phyloP scores from a whole-genome alignment of 2,113 vertebrate species.

The Urocynchramus pylzowi region DNA sequence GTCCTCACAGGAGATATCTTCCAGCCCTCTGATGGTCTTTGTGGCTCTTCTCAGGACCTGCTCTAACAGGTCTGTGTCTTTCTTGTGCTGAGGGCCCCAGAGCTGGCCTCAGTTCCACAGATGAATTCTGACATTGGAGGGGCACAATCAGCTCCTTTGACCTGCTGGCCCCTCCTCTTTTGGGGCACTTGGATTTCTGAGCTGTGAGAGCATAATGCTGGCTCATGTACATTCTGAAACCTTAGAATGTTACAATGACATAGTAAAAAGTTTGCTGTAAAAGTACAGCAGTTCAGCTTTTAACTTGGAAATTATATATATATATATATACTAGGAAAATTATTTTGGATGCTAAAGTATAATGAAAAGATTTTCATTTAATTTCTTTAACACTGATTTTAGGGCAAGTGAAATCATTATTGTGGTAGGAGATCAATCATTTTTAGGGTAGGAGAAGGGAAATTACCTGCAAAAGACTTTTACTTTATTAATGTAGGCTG shows the following conservation, averaged over 20 bases:
- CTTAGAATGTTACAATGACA: background rate
- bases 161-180: background rate
- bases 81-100: background rate
- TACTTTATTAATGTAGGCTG: background rate
- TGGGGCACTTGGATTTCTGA: background rate
- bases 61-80: background rate
- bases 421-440: no score
- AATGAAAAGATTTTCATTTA: background rate
- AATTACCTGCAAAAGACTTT: background rate
- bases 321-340: background rate
- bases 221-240: background rate
- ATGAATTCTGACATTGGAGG: background rate
- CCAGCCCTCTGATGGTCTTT: background rate
- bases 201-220: background rate
- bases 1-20: background rate
- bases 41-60: background rate
- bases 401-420: background rate
- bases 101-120: background rate
- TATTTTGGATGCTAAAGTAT: background rate
- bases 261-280: background rate
- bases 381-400: background rate
- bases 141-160: background rate
- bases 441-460: background rate
- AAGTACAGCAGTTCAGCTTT: background rate
- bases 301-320: background rate